Conservation (phyloP, 1,140 invertebrate genomes). For the Dreissena polymorpha region DNA sequence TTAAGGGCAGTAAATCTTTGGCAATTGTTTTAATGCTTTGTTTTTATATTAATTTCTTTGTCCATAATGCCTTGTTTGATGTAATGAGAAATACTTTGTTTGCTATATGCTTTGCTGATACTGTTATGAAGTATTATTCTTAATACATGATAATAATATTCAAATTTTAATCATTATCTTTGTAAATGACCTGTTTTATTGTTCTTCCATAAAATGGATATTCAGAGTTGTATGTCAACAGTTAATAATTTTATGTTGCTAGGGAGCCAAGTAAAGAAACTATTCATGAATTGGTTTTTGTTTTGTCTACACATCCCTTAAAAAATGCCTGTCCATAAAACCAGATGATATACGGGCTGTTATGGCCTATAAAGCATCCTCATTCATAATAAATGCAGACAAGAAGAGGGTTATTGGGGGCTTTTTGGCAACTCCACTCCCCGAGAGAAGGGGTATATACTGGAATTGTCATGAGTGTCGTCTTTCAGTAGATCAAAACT, state of each 20-base stretch:
- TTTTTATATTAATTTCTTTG: background rate
- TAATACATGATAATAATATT: too few relatives aligned
- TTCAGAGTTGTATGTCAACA: constrained; percentile 1
- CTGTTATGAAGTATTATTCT: background rate
- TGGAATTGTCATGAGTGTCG: too few relatives aligned
- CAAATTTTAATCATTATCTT: background rate
- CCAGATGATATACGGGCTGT: background rate
- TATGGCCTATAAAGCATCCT: too few relatives aligned
- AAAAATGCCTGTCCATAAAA: background rate
- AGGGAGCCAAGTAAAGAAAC: constrained; percentile 5
- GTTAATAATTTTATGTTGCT: constrained; percentile 13
- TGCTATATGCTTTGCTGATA: background rate
- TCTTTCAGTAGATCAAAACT: too few relatives aligned
- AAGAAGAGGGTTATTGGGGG: too few relatives aligned
- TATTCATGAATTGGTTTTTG: constrained; percentile 1
- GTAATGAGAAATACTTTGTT: background rate
- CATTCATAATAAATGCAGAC: too few relatives aligned
- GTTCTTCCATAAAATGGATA: constrained; percentile 8
- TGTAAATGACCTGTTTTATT: background rate
- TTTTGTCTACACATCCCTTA: background rate
- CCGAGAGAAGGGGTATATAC: too few relatives aligned
- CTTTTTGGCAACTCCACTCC: too few relatives aligned
- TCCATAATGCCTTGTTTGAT: background rate
- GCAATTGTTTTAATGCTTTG: background rate
- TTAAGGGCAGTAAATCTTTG: background rate